phyloP scores from a whole-genome alignment of 2,113 vertebrate genomes.

The Sturnira hondurensis region DNA sequence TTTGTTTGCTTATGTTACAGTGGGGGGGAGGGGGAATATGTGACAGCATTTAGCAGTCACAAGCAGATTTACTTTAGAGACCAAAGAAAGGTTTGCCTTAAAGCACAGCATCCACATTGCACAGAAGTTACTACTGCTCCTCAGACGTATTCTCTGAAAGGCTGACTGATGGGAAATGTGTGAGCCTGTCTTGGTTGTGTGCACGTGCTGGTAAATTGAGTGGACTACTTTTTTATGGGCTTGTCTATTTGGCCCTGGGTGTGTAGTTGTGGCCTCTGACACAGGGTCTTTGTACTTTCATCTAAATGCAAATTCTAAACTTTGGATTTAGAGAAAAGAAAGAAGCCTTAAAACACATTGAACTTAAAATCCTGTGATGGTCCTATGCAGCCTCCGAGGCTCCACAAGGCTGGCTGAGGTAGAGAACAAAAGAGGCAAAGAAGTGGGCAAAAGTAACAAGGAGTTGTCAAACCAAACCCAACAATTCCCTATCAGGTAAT shows the following conservation, averaged over 20 bases:
- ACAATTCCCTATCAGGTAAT: background rate
- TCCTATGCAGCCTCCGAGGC: background rate
- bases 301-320: conserved; percentile 45
- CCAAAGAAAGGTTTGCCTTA: background rate
- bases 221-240: background rate
- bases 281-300: background rate
- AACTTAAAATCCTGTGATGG: background rate
- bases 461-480: background rate
- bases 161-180: too few species aligned
- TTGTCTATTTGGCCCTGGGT: background rate
- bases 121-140: background rate
- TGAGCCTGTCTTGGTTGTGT: fast-evolving
- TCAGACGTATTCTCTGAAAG: background rate
- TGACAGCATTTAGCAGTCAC: background rate
- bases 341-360: background rate
- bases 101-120: background rate
- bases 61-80: background rate
- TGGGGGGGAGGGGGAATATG: too few species aligned
- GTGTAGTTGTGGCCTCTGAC: background rate
- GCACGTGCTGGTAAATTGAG: too few species aligned
- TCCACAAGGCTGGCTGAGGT: background rate
- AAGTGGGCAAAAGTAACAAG: background rate
- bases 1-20: background rate
- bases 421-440: too few species aligned
- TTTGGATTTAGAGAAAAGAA: conserved; percentile 31